Evolutionary conservation across 2,113 vertebrate genomes (phyloP).

Genomic region (Vidua chalybeata): DNA sequence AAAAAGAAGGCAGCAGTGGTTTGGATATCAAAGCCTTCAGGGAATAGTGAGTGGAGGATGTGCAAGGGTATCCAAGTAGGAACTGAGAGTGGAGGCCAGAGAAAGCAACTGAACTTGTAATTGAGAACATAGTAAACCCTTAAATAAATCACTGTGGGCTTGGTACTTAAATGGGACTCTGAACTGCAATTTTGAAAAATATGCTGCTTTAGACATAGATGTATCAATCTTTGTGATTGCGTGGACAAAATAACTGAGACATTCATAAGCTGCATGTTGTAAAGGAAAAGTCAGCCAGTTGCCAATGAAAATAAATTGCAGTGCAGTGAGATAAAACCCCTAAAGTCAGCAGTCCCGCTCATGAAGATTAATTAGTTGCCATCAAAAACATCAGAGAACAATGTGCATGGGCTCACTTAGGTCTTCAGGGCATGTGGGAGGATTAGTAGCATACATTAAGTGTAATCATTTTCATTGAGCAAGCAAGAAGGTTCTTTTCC

Average conservation of each 20-base stretch:
- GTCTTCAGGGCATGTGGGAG: background rate
- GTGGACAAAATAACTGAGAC: background rate
- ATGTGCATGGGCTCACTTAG: background rate
- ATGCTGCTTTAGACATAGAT: background rate
- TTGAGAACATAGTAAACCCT: background rate
- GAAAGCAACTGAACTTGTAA: background rate
- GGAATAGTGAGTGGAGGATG: background rate
- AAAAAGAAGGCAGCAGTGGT: background rate
- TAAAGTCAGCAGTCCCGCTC: background rate
- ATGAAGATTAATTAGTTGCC: conserved; percentile 25
- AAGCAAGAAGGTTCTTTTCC: background rate
- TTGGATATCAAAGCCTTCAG: background rate
- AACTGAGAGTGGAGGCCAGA: background rate
- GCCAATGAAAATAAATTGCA: conserved; percentile 28
- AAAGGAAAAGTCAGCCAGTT: background rate
- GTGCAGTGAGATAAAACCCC: background rate
- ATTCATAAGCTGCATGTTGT: background rate
- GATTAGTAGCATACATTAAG: background rate
- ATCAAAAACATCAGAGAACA: conserved; percentile 14
- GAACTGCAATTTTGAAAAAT: background rate
- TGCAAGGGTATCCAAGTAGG: background rate
- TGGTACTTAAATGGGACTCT: background rate
- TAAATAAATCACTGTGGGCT: background rate
- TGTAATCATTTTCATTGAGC: background rate
- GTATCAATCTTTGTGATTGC: background rate